Base-by-base conservation (phyloP, 2,113 vertebrate genomes). In the Blennius ocellaris region DNA sequence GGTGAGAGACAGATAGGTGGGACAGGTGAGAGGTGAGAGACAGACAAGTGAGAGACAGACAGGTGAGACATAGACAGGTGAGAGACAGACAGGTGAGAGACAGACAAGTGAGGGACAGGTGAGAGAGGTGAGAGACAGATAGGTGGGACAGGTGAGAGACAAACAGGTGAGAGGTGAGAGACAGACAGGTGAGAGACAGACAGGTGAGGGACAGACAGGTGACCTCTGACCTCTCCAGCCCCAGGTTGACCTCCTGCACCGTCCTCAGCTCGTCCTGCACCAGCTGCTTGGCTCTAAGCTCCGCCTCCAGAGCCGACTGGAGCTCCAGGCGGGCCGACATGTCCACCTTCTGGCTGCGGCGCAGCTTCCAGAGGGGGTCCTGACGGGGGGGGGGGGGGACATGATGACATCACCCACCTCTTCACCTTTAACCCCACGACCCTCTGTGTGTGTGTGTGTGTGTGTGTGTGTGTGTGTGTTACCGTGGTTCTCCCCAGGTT, bases 361-460 rank as follows among this genome's bases (percentile, higher is more conserved):
- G 95, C 16, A 97, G 96, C 82, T 99, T 99, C 97, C 98, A 99
- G 16, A 98, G 94, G 0, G 97, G 97, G 84, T 99, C 98, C 98
- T 99, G 82, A 1, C 5, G 16, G 41, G 8, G 4, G 1, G 6
- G 2, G 7, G 8, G 39, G 50, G 36, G 53, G 14, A 9, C 37
- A 11, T 0, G 5, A 52, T 36, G 50, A 2, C 47, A 44, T 30
- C 44, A 44, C 14, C 14, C 0, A 44, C 21, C 21, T 30, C 21
- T 30, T 4, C 4, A 30, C 21, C 21, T 30, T 30, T 30, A 30
- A 30, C 21, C 21, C 21, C 21, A 30, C 21, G 2, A 30, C 21
- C 21, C 21, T 30, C 21, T n/a, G n/a, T n/a, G n/a, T n/a, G n/a
- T n/a, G n/a, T n/a, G n/a, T n/a, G n/a, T n/a, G n/a, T n/a, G n/a